Base-by-base conservation (phyloP, 2,113 vertebrate species). In the Calypte anna region DNA sequence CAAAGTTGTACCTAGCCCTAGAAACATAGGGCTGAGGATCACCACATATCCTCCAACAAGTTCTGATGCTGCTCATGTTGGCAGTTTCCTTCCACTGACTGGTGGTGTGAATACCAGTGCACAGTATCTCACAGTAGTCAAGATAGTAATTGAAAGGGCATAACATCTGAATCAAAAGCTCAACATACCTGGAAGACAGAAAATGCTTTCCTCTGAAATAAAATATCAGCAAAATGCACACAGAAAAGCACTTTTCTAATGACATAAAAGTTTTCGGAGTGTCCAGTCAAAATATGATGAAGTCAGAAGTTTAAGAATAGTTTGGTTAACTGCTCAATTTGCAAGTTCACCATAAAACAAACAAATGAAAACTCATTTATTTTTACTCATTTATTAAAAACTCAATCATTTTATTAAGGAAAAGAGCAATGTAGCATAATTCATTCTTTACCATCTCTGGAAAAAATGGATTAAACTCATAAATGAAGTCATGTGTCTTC, bases 391-490 rank as follows among this genome's bases (percentile, higher is more conserved):
- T 40, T 40, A 40, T 40, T 40, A 12, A 40, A 40, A 40, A 40
- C 40, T 40, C 40, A 28, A 53, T 50, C 11, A 5, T 33, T 82
- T 61, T 55, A 46, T 44, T 48, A 74, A 36, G 30, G 31, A 68
- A 67, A 88, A 70, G 21, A 78, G 3, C 30, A 77, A 51, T 11
- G 31, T 33, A 75, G 31, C 40, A 44, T 28, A 70, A 83, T 14
- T 8, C 3, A 48, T 54, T 82, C 12, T 63, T 50, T 44, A 76
- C 0, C 0, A 1, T 40, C 12, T 24, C 17, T 2, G 3, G 17
- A 14, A 40, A 83, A 62, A 40, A 18, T 5, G 2, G 6, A 10
- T 72, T 83, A 61, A 75, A 67, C 63, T n/a, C 3, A 40, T 27
- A 72, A 86, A 84, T 46, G 4, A 11, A 78, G 14, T 67, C 28